phyloP scores from a whole-genome alignment of 2,113 vertebrate species.

The Ceyx melanurus region DNA sequence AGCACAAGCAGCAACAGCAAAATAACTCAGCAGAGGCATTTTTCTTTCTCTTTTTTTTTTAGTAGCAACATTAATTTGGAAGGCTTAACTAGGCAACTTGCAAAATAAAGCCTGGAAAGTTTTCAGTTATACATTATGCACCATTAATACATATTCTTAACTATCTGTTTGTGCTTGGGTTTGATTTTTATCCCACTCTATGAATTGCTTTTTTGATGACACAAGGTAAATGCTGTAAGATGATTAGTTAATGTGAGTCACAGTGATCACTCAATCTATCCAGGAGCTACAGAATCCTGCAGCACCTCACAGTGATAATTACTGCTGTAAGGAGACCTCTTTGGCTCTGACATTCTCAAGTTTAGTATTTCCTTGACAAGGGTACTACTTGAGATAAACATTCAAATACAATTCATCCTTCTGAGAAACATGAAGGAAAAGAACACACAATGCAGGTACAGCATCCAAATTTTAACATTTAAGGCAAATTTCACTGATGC shows the following conservation, averaged over 20 bases:
- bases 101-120: not conserved
- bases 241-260: conserved; percentile 8
- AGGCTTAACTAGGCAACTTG: conserved; percentile 13
- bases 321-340: not conserved
- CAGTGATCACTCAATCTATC: not conserved
- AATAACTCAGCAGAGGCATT: not conserved
- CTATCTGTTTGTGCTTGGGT: not conserved
- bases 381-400: conserved; percentile 1
- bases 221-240: not conserved
- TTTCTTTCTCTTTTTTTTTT: conserved; percentile 1
- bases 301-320: conserved; percentile 13
- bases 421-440: not conserved
- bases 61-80: not conserved
- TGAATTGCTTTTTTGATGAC: not conserved
- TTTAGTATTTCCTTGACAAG: conserved; percentile 21
- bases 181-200: conserved; percentile 11
- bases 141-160: not conserved
- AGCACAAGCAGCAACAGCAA: not conserved
- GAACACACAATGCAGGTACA: not conserved
- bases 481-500: not conserved
- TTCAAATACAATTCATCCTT: not conserved
- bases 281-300: conserved; percentile 4
- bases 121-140: not conserved
- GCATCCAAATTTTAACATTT: not conserved
- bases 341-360: not conserved